These are phyloP conservation scores for Leucoptera coffeella DNA, from an alignment of 2,888 invertebrate species.

Conservation along the genomic window DNA sequence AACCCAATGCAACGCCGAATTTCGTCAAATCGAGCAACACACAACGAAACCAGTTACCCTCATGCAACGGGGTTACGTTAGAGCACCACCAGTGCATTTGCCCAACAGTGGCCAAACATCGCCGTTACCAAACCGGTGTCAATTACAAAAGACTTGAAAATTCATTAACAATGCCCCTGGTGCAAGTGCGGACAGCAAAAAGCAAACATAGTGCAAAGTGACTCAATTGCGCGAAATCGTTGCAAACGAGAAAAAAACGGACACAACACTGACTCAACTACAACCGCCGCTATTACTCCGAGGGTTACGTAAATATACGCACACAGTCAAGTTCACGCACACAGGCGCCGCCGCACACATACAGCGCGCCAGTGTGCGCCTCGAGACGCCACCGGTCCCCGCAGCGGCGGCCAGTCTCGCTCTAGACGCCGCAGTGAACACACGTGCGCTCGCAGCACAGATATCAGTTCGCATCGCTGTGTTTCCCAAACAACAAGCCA, in stretches of 20 bases:
- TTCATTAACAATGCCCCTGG: constrained; percentile 7
- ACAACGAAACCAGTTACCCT: not conserved
- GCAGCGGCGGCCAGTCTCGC: constrained; percentile 45
- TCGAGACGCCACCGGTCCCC: constrained; percentile 38
- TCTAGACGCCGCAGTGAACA: constrained; percentile 24
- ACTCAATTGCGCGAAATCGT: constrained; percentile 27
- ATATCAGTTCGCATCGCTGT: constrained; percentile 49
- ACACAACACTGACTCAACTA: constrained; percentile 35
- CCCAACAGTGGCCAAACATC: constrained; percentile 2
- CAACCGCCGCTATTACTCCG: constrained; percentile 28
- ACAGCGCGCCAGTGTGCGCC: constrained; percentile 18
- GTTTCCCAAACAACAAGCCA: constrained; percentile 27
- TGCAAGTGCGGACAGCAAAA: constrained; percentile 10
- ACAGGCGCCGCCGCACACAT: constrained; percentile 17
- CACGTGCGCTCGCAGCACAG: constrained; percentile 28
- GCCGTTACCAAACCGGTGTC: not conserved
- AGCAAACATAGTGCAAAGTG: constrained; percentile 32
- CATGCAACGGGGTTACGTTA: constrained; percentile 1
- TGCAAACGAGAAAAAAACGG: constrained; percentile 35
- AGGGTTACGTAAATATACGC: constrained; percentile 39
- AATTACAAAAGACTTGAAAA: constrained; percentile 4
- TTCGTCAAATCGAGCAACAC: not conserved
- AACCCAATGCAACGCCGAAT: no score
- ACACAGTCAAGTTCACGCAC: constrained; percentile 15
- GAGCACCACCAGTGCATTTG: constrained; percentile 1